Evolutionary conservation across 2,888 invertebrate species (phyloP), one percentile per base, ranked within the genome.

Genomic region (Glomeris marginata): DNA sequence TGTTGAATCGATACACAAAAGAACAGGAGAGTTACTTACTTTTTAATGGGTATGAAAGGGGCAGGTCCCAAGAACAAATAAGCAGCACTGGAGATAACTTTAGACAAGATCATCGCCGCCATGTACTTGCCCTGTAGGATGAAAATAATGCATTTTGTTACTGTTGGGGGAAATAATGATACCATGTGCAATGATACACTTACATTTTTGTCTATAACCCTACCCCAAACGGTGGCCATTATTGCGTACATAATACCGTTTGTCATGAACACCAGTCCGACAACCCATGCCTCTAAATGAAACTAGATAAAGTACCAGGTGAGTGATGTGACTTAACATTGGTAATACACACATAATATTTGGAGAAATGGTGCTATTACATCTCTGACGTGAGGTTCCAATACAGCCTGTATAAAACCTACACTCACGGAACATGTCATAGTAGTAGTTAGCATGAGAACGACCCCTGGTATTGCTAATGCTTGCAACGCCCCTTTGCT

Each of bases 201-300:
- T 28, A 44, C 45, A 44, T 33, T 2, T 44, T 44, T 44, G 33
- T 44, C 45, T 10, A 21, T 34, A 28, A 44, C 4, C 11, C 21
- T 22, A 6, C 45, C 45, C 22, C n/a, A n/a, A 3, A 22, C 33
- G n/a, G 33, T 21, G 21, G 28, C 13, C 18, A 22, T 15, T 15
- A 44, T n/a, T 2, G 45, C 45, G 18, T 34, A 22, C 22, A 21
- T 18, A 4, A 21, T 13, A 3, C 45, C 45, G 11, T 10, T 4
- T 2, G 22, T 34, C 28, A 28, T 28, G 33, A 44, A 44, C 5
- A 44, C 22, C 21, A 44, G 15, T 15, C 45, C 45, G 8, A 44
- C 10, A 4, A 6, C 11, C 22, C 16, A 22, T 33, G 21, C n/a
- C 22, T 15, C n/a, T 44, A 44, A 10, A 28, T 34, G 15, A 3